These are phyloP conservation scores for Ylistrum balloti DNA, from an alignment of 1,140 invertebrate species.

Conservation along the genomic window DNA sequence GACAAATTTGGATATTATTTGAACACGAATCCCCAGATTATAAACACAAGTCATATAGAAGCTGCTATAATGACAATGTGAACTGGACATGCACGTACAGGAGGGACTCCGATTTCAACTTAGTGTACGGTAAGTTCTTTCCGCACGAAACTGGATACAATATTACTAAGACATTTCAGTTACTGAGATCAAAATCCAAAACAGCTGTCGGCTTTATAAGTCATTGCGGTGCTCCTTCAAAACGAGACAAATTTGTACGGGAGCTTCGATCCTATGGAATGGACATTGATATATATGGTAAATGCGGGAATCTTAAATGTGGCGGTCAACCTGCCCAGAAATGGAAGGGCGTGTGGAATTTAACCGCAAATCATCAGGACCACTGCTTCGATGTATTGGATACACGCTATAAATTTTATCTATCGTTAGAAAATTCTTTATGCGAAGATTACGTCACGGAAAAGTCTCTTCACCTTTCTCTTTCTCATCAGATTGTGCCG, in stretches of 20 bases:
- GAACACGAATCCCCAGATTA: neutral
- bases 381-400: slow-evolving; percentile 52
- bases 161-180: neutral
- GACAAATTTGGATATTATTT: neutral
- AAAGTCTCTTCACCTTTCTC: slow-evolving; percentile 86
- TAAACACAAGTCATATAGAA: neutral
- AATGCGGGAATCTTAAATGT: slow-evolving; percentile 87
- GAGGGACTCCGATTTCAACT: neutral
- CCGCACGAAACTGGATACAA: neutral
- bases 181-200: neutral
- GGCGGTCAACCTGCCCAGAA: slow-evolving; percentile 82
- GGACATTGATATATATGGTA: slow-evolving; percentile 92
- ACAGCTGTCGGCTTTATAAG: neutral
- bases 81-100: neutral
- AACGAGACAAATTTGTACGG: neutral
- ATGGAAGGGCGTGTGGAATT: slow-evolving; percentile 86
- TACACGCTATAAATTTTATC: slow-evolving; percentile 74
- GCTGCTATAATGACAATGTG: neutral
- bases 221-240: neutral
- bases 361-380: slow-evolving; percentile 91
- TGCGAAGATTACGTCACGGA: slow-evolving; percentile 98
- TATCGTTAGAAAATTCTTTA: slow-evolving; percentile 91
- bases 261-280: neutral
- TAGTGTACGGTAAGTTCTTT: neutral
- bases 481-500: slow-evolving; percentile 84